These are phyloP conservation scores for Apocrypta bakeri DNA, from an alignment of 1,140 invertebrate genomes.

Conservation along the genomic window DNA sequence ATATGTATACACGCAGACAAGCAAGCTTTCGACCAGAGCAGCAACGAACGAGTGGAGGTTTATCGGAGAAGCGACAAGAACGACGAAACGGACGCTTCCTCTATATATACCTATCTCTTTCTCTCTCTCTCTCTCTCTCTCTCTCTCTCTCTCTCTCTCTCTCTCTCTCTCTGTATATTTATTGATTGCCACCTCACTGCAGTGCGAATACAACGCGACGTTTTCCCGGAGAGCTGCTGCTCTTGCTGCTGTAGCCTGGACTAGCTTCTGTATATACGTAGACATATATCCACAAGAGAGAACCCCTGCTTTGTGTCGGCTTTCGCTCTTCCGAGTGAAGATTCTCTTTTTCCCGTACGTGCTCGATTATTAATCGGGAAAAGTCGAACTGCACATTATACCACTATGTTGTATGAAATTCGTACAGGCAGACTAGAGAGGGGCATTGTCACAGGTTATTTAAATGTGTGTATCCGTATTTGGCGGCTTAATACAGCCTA, in stretches of 20 bases:
- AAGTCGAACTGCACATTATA: neutral
- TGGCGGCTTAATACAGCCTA: too few relatives aligned
- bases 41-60: constrained; percentile 28
- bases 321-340: neutral
- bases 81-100: constrained; percentile 51
- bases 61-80: constrained; percentile 41
- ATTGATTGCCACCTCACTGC: constrained; percentile 73
- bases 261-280: constrained; percentile 25
- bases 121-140: constrained; percentile 64
- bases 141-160: too few relatives aligned
- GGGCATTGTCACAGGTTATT: too few relatives aligned
- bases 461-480: too few relatives aligned
- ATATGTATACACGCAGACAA: neutral
- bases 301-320: constrained; percentile 18
- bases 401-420: too few relatives aligned
- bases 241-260: neutral
- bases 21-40: neutral
- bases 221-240: neutral
- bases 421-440: neutral
- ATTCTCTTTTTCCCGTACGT: neutral
- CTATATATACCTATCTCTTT: constrained; percentile 43
- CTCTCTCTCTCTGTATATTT: constrained; percentile 70
- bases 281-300: constrained; percentile 52
- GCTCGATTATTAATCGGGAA: neutral
- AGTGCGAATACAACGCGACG: neutral